phyloP scores from a whole-genome alignment of 2,113 vertebrate genomes.

The Proterorhinus semilunaris region DNA sequence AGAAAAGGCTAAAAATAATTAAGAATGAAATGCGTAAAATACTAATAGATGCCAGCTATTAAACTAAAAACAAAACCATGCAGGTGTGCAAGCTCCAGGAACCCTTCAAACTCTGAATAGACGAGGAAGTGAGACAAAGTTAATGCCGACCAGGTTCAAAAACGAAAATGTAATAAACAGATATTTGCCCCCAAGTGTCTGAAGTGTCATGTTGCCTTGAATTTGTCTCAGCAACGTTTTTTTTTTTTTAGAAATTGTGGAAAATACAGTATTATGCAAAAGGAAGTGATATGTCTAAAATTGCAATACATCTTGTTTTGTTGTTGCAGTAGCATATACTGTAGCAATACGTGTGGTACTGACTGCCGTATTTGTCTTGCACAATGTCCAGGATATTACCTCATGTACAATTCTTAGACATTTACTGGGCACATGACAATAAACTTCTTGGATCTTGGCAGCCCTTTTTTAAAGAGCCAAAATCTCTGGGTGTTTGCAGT shows the following conservation, averaged over 20 bases:
- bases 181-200: conserved; percentile 36
- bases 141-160: conserved; percentile 32
- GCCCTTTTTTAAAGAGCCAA: too few relatives aligned
- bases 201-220: conserved; percentile 14
- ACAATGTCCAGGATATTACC: neutral
- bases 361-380: neutral
- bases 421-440: neutral
- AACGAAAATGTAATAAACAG: conserved; percentile 41
- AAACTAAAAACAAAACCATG: conserved; percentile 77
- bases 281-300: neutral
- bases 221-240: too few relatives aligned
- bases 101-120: conserved; percentile 79
- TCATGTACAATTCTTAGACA: neutral
- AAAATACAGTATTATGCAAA: neutral
- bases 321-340: too few relatives aligned
- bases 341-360: too few relatives aligned
- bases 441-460: neutral
- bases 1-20: conserved; percentile 82
- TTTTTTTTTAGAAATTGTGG: neutral
- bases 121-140: conserved; percentile 44
- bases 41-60: conserved; percentile 99
- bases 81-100: conserved; percentile 81
- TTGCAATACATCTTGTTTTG: neutral
- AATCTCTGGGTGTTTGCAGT: neutral
- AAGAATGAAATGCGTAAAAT: conserved; percentile 88